Base-by-base conservation (phyloP, 1,140 invertebrate species). In the Eumaeus atala region DNA sequence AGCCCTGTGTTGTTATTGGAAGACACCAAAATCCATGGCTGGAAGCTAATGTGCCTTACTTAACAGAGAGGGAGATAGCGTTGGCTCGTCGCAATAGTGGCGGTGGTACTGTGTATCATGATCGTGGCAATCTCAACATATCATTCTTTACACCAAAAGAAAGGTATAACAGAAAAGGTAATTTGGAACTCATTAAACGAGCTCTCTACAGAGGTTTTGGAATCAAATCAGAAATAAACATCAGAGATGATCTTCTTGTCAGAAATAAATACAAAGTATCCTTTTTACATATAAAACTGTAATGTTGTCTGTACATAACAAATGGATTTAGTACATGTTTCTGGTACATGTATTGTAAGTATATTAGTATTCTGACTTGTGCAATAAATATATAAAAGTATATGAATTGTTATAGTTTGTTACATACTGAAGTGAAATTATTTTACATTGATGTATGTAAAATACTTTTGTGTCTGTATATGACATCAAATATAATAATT, bases 21-120 rank as follows among this genome's bases (percentile, higher is more conserved):
- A 90, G 96, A 37, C 95, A 99, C 87, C 98, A 99, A 82, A 99
- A 99, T 87, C 96, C 97, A 1, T 99, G 97, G 94, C 76, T 93
- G 14, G 98, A 99, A 86, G 92, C 94, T 1, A 95, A 98, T 76
- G 78, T 96, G 0, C 86, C 90, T 3, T 88, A 87, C 34, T 65
- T 93, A 16, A 75, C 89, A 47, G 89, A 91, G 34, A 84, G 89
- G 17, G 91, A 90, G 12, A 91, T 97, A 44, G 79, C 90, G 1
- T 66, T 98, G 12, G 97, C 93, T 0, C 89, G 98, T 50, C 89
- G 97, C 14, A 95, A 96, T 70, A 98, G 96, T 83, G 97, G 97
- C n/a, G 98, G 98, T 56, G 97, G 97, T 9, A 94, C 96, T 12
- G 97, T 99, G 14, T 99, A 97, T 83, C 97, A 99, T 84, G 98